Conservation (phyloP, 2,888 invertebrate genomes). For the Erannis defoliaria region DNA sequence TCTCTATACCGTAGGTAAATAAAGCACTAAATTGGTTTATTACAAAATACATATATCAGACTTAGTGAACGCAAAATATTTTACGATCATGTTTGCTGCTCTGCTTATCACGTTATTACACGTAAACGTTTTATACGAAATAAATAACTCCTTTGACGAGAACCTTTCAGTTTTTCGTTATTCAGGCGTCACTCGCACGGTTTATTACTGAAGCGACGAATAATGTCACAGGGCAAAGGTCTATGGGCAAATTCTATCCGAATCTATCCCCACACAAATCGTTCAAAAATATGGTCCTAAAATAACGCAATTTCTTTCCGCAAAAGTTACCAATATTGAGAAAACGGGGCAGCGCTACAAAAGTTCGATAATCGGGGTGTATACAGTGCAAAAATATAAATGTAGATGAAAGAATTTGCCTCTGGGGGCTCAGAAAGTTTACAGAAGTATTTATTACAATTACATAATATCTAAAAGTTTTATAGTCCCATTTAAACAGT, state of each 20-base stretch:
- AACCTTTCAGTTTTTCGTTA: background rate
- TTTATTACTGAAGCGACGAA: background rate
- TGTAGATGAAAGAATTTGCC: background rate
- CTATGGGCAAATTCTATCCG: background rate
- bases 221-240: constrained; percentile 6
- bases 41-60: too few relatives aligned
- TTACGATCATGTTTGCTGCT: background rate
- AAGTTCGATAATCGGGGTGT: background rate
- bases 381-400: background rate
- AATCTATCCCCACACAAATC: constrained; percentile 2
- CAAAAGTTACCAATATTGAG: background rate
- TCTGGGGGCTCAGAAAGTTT: background rate
- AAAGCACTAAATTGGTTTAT: too few relatives aligned
- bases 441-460: too few relatives aligned
- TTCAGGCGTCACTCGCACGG: background rate
- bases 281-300: constrained; percentile 3
- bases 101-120: background rate
- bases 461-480: too few relatives aligned
- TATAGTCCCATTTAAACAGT: too few relatives aligned
- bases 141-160: background rate
- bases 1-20: too few relatives aligned
- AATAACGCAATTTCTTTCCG: background rate
- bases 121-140: background rate
- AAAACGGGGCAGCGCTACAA: background rate
- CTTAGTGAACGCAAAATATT: background rate